Evolutionary conservation across 2,113 vertebrate genomes (phyloP).

Genomic region (Tympanuchus pallidicinctus): DNA sequence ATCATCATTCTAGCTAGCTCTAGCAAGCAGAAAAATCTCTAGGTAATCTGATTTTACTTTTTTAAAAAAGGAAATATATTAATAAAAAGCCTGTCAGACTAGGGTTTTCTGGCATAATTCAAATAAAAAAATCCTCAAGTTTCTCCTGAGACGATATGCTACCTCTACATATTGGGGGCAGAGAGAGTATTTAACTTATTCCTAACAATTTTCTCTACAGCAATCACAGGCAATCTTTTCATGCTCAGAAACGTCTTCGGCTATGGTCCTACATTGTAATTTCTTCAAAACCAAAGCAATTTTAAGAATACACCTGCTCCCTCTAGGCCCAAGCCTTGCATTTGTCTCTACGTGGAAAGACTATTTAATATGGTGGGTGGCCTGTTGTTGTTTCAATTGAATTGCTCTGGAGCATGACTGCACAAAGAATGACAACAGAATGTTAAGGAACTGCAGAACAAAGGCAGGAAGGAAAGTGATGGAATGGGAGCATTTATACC

Average conservation of each 20-base stretch:
- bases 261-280: background rate
- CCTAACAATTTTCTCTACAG: background rate
- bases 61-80: background rate
- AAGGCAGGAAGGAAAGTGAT: background rate
- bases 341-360: background rate
- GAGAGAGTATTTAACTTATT: background rate
- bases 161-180: background rate
- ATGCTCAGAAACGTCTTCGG: background rate
- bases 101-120: background rate
- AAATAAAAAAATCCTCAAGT: background rate
- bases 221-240: background rate
- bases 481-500: background rate
- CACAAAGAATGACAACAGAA: background rate
- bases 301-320: background rate
- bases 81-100: background rate
- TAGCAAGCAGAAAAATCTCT: conserved; percentile 2
- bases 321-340: background rate
- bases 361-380: background rate
- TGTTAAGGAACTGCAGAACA: rapidly evolving
- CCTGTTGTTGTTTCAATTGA: background rate
- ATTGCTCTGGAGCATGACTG: background rate
- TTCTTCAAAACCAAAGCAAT: background rate
- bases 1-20: background rate
- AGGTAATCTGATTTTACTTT: background rate
- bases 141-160: conserved; percentile 18